Evolutionary conservation across 92 coral and sea anemone genomes (phyloP).

Genomic region (Palythoa heliodiscus): DNA sequence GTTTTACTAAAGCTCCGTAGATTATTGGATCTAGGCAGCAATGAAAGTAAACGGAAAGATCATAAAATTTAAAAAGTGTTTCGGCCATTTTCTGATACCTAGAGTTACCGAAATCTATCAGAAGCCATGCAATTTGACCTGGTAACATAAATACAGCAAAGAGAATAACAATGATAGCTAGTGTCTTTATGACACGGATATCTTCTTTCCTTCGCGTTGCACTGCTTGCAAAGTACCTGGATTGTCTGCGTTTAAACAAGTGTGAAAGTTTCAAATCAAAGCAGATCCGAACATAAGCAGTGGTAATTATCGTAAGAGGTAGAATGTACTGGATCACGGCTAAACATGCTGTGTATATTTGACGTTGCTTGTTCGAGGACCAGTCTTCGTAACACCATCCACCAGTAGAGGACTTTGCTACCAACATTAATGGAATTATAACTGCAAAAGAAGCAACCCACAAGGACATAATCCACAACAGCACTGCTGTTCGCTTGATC

Average conservation of each 20-base stretch:
- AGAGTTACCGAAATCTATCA: conserved; percentile 55
- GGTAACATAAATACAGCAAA: conserved; percentile 70
- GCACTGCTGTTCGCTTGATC: conserved; percentile 44
- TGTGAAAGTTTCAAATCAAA: conserved; percentile 62
- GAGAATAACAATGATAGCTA: conserved; percentile 59
- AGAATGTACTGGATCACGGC: conserved; percentile 66
- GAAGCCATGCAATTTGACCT: conserved; percentile 66
- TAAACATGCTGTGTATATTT: conserved; percentile 62
- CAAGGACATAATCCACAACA: conserved; percentile 44
- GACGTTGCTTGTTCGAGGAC: conserved; percentile 44
- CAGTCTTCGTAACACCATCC: conserved; percentile 71
- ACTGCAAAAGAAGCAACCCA: conserved; percentile 45
- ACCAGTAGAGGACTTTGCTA: conserved; percentile 52
- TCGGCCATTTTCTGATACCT: conserved; percentile 33
- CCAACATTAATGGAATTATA: conserved; percentile 57
- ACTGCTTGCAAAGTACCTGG: conserved; percentile 26
- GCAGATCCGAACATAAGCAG: conserved; percentile 69
- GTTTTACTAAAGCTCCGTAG: conserved; percentile 62
- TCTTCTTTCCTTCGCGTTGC: conserved; percentile 62
- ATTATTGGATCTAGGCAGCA: conserved; percentile 67
- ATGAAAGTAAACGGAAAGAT: conserved; percentile 61
- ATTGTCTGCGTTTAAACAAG: conserved; percentile 14
- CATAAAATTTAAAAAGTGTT: conserved; percentile 55
- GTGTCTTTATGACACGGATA: conserved; percentile 60
- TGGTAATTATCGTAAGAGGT: conserved; percentile 64